Base-by-base conservation (phyloP, 2,113 vertebrate species). In the Chloroceryle aenea region DNA sequence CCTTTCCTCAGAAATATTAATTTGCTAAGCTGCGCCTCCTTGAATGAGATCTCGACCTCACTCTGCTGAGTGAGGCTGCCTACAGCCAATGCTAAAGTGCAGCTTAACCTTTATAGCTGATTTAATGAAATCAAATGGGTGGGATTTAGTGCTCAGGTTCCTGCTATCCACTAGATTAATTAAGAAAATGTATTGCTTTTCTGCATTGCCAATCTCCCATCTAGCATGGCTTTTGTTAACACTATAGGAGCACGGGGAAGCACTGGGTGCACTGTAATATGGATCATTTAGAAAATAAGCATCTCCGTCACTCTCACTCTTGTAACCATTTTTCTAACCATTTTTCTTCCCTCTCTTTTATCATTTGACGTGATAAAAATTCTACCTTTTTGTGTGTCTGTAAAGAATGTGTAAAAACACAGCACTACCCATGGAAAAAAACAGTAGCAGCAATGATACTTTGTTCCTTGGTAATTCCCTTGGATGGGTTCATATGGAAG, bases 111-210 rank as follows among this genome's bases (percentile, higher is more conserved):
- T 95, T 88, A 87, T 25, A 88, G 85, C 83, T 81, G 85, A 90
- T 95, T 94, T 87, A 91, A 91, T 91, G 82, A 97, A 97, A 97
- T 87, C 64, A 91, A 52, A 95, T 89, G 87, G 67, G 92, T 95
- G 89, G 74, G 95, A 96, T 97, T 97, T 96, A 95, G 66, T 75
- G 81, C 80, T 95, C 75, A 83, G 92, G 76, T 94, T 94, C 84
- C 66, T 78, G 91, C 75, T 83, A 63, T 87, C 85, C 69, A 72
- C 79, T 87, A 96, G 72, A 97, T 96, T 96, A 96, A 97, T 95
- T 96, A 94, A 94, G 91, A 95, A 96, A 97, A 96, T 97, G 85
- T 83, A 90, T 27, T 95, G 83, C 77, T 96, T 93, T 92, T 89
- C 79, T 96, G 88, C 61, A 68, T 10, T 85, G 87, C 66, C 89